Conservation (phyloP, 2,113 vertebrate species). For the Eurystomus gularis region DNA sequence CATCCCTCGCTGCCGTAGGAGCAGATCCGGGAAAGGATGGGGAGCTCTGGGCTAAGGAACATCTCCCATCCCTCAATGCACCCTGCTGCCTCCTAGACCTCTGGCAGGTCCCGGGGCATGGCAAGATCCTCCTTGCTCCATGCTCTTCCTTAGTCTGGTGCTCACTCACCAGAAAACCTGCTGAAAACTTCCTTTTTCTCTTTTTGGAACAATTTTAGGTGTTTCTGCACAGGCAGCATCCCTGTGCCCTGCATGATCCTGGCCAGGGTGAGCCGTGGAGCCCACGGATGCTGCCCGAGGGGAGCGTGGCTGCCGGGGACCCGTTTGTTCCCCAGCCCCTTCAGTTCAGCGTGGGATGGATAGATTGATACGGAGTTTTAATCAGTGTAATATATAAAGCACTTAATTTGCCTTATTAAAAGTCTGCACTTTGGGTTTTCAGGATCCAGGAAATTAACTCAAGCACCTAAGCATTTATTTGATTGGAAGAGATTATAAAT, state of each 20-base stretch:
- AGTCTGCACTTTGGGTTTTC: not conserved
- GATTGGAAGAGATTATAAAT: slow-evolving; percentile 8
- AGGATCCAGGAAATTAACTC: slow-evolving; percentile 24
- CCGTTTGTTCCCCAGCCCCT: not conserved
- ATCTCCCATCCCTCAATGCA: fast-evolving
- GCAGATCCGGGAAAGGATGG: not conserved
- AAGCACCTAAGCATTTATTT: slow-evolving; percentile 18
- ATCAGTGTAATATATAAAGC: slow-evolving; percentile 7
- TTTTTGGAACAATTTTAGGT: not conserved
- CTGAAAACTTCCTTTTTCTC: too few species aligned
- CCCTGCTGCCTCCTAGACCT: not conserved
- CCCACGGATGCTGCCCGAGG: not conserved
- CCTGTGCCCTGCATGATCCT: not conserved
- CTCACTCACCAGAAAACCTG: not conserved
- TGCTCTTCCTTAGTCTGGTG: fast-evolving
- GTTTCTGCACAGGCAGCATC: not conserved
- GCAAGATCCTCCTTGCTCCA: fast-evolving
- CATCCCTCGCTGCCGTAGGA: not conserved
- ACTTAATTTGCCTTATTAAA: slow-evolving; percentile 49
- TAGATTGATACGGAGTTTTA: not conserved
- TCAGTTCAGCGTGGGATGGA: not conserved
- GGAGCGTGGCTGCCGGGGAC: fast-evolving
- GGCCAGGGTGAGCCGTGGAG: not conserved
- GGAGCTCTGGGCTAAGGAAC: not conserved
- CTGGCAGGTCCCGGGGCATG: not conserved